These are phyloP conservation scores for Phaethornis superciliosus DNA, from an alignment of 2,113 vertebrate species.

Conservation along the genomic window DNA sequence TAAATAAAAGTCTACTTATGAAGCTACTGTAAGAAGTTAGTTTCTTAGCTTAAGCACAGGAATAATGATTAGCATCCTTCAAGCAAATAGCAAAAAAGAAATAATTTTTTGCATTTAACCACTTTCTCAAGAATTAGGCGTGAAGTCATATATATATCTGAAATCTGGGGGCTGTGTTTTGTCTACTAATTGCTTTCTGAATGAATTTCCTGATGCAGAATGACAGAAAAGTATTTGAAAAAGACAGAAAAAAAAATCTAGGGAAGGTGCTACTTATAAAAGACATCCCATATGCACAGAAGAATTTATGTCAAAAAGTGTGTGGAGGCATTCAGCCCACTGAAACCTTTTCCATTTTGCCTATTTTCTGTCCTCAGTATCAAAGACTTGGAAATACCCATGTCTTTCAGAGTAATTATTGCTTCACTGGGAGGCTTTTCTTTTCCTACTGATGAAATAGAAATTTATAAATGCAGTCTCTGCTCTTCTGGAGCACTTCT, in stretches of 20 bases:
- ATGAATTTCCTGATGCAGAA: not conserved
- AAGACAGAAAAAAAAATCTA: not conserved
- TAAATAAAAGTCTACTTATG: not conserved
- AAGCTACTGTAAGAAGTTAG: not conserved
- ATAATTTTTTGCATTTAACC: not conserved
- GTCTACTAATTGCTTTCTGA: not conserved
- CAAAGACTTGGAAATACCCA: not conserved
- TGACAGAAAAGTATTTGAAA: not conserved
- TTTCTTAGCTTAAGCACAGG: not conserved
- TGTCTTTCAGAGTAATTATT: conserved; percentile 2
- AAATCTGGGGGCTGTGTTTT: not conserved
- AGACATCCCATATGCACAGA: not conserved
- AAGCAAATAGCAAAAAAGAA: not conserved
- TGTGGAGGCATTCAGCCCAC: not conserved
- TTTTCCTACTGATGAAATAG: not conserved
- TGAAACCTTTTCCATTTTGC: not conserved
- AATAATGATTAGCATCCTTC: fast-evolving
- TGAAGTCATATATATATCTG: not conserved
- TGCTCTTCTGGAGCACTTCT: conserved; percentile 4
- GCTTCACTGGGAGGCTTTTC: conserved; percentile 24
- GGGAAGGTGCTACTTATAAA: not conserved
- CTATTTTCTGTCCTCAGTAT: not conserved
- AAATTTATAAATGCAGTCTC: conserved; percentile 2
- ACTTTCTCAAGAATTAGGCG: not conserved
- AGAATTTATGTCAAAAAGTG: not conserved